Conservation (phyloP, 2,797 vertebrate genomes). For the Rhinella marina region DNA sequence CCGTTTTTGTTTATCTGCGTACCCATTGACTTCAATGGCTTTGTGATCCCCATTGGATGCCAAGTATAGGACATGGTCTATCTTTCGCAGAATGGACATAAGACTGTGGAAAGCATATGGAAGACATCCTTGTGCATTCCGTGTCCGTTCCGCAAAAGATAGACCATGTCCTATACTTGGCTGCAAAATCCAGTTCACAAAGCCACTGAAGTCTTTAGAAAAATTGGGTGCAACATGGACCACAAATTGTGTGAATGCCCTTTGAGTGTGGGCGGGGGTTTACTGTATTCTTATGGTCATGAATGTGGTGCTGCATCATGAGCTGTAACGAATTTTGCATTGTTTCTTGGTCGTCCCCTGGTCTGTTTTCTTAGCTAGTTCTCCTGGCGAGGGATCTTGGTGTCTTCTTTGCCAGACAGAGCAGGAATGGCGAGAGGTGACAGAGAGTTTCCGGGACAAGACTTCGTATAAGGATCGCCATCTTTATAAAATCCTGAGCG, state of each 20-base stretch:
- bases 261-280: background rate
- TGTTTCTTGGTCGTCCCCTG: background rate
- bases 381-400: slow-evolving; percentile 83
- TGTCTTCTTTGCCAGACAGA: slow-evolving; percentile 93
- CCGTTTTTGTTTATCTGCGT: too few species aligned
- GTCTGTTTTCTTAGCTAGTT: slow-evolving; percentile 55
- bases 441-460: slow-evolving; percentile 93
- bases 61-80: too few species aligned
- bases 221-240: too few species aligned
- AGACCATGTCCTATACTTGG: too few species aligned
- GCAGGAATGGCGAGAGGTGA: slow-evolving; percentile 91
- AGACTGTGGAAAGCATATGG: too few species aligned
- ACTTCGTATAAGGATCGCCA: slow-evolving; percentile 90
- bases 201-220: too few species aligned
- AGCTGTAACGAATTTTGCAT: background rate
- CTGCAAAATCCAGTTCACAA: too few species aligned
- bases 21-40: too few species aligned
- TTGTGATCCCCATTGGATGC: too few species aligned
- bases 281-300: background rate
- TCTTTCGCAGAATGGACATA: too few species aligned
- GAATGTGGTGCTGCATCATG: background rate
- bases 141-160: too few species aligned
- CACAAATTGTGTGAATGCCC: background rate
- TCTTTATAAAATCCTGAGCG: slow-evolving; percentile 93
- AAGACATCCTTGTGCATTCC: too few species aligned